These are phyloP conservation scores for Panagrolaimus sp. DNA, from an alignment of 1,140 invertebrate genomes.

Conservation along the genomic window DNA sequence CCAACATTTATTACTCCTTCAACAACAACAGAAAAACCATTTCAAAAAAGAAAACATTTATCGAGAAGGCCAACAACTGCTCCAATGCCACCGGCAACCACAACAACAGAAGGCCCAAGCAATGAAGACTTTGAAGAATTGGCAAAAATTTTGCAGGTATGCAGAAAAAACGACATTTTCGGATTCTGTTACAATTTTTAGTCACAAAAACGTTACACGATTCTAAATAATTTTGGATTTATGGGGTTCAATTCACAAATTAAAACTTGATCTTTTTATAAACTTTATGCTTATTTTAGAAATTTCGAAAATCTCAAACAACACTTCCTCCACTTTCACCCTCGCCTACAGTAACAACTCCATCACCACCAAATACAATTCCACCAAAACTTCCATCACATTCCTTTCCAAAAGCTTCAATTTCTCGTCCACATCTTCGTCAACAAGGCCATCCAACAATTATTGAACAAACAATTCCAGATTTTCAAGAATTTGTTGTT, in stretches of 20 bases:
- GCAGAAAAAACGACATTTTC: not conserved
- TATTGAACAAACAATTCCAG: not conserved
- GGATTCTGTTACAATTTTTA: not conserved
- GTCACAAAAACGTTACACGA: not conserved
- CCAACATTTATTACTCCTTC: too few relatives aligned
- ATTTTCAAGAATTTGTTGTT: slow-evolving; percentile 9
- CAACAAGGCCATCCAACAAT: not conserved
- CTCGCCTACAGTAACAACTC: not conserved
- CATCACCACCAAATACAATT: not conserved
- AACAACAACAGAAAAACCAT: too few relatives aligned
- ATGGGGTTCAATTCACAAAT: not conserved
- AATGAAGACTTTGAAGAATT: too few relatives aligned
- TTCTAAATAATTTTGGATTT: not conserved
- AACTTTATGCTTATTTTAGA: not conserved
- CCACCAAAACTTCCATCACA: not conserved
- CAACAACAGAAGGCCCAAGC: too few relatives aligned
- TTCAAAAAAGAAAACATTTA: too few relatives aligned
- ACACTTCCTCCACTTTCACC: not conserved
- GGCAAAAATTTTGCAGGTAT: too few relatives aligned
- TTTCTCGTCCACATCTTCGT: not conserved
- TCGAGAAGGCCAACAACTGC: too few relatives aligned
- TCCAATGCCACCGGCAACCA: too few relatives aligned
- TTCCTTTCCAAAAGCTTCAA: not conserved
- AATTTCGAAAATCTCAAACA: not conserved
- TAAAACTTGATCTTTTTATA: not conserved